A percentile compares a stretch with the other conserved stretches of the same genome.
Evolutionary conservation across 2,888 invertebrate species (phyloP).

Genomic region (Carpatolechia fugitivella): DNA sequence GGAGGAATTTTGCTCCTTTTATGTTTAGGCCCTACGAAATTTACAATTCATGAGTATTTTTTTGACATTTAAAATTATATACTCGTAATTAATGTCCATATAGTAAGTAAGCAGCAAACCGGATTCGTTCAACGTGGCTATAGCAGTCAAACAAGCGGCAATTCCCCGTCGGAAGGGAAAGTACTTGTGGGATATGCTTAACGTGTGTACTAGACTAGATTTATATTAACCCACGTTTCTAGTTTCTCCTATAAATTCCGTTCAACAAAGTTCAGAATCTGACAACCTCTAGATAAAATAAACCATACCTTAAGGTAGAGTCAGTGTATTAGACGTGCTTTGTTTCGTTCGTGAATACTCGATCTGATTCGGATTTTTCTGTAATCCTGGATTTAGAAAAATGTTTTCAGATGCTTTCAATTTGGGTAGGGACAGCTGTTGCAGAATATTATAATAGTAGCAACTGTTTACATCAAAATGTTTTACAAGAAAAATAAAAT

Average conservation of each 20-base stretch:
- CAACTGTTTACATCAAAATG: not conserved
- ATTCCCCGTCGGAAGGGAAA: constrained; percentile 1
- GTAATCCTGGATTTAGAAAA: not conserved
- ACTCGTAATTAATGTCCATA: not conserved
- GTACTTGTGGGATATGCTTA: not conserved
- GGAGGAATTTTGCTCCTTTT: too few species aligned
- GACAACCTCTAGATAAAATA: too few species aligned
- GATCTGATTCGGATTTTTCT: too few species aligned
- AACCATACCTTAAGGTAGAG: too few species aligned
- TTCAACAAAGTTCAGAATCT: too few species aligned
- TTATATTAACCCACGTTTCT: not conserved
- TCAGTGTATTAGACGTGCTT: too few species aligned
- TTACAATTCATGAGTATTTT: too few species aligned
- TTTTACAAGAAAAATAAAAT: too few species aligned
- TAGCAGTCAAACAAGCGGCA: not conserved
- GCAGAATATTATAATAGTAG: not conserved
- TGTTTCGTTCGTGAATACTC: too few species aligned
- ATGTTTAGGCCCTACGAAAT: too few species aligned
- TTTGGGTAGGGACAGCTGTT: too few species aligned
- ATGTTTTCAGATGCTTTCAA: not conserved
- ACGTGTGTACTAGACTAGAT: not conserved
- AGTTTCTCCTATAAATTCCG: not conserved
- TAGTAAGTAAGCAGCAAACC: not conserved
- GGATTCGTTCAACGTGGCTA: not conserved
- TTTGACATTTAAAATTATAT: too few species aligned